Evolutionary conservation across 2,888 invertebrate genomes (phyloP).

Genomic region (Isoperla grammatica): DNA sequence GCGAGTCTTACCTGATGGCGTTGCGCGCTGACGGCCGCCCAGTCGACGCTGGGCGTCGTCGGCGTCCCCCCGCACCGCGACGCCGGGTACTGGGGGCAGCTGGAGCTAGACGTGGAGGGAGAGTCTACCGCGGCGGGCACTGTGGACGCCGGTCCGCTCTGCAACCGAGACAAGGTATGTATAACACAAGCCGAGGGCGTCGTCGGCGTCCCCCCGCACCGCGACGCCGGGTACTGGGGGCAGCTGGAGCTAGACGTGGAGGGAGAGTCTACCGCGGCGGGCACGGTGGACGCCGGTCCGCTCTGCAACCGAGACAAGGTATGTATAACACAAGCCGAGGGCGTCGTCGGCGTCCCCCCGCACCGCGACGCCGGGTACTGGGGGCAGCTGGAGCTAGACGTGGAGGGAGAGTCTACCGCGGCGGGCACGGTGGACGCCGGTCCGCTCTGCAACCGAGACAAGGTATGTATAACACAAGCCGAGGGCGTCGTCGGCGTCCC

Average conservation of each 20-base stretch:
- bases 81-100: conserved; percentile 30
- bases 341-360: conserved; percentile 25
- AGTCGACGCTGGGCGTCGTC: conserved; percentile 28
- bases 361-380: conserved; percentile 29
- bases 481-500: conserved; percentile 26
- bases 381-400: conserved; percentile 28
- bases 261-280: conserved; percentile 6
- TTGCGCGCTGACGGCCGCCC: conserved; percentile 20
- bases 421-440: no score
- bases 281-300: no score
- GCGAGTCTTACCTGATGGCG: no score
- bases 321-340: no score
- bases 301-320: no score
- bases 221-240: conserved; percentile 29
- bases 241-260: conserved; percentile 27
- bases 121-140: neutral
- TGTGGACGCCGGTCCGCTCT: no score
- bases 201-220: conserved; percentile 26
- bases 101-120: conserved; percentile 24
- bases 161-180: no score
- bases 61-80: conserved; percentile 26
- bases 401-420: conserved; percentile 13
- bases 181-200: no score
- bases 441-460: no score
- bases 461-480: no score